Percentiles rank a stretch among this genome's conserved stretches.
Conservation (phyloP, 2,797 vertebrate species). For the Gobio occitaniae region DNA sequence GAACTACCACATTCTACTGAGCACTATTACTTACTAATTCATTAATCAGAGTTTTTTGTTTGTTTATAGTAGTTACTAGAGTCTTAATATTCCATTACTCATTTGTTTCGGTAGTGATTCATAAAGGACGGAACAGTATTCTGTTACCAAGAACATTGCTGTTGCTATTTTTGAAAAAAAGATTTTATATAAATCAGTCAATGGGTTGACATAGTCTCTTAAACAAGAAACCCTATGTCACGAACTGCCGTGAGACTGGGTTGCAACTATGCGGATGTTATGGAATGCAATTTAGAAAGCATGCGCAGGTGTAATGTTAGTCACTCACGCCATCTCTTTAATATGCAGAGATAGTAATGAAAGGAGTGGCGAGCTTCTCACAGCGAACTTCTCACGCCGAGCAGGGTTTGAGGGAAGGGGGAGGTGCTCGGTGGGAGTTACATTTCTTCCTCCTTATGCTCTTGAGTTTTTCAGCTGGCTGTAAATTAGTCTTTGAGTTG, state of each 20-base stretch:
- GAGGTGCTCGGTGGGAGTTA: constrained; percentile 16
- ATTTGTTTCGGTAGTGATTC: no score
- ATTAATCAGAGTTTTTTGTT: no score
- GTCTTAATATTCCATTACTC: no score
- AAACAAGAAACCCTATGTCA: neutral
- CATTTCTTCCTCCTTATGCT: neutral
- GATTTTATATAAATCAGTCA: neutral
- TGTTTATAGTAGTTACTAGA: no score
- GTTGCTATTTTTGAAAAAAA: neutral
- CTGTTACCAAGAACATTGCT: neutral
- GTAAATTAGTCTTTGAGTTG: neutral
- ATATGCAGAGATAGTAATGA: neutral
- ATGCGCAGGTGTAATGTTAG: neutral
- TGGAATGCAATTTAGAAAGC: neutral
- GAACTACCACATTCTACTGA: no score
- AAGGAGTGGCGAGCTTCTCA: constrained; percentile 42
- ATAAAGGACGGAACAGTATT: no score
- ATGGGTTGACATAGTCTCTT: no score
- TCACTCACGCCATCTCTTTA: constrained; percentile 22
- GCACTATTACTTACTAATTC: no score
- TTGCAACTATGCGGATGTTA: neutral
- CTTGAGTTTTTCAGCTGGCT: neutral
- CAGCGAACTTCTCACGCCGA: constrained; percentile 1
- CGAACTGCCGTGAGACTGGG: no score
- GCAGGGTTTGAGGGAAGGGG: constrained; percentile 2